Percentiles rank a stretch among this genome's conserved stretches.
These are phyloP conservation scores for Plumapathes pennacea DNA, from an alignment of 92 coral and sea anemone genomes.

Conservation along the genomic window DNA sequence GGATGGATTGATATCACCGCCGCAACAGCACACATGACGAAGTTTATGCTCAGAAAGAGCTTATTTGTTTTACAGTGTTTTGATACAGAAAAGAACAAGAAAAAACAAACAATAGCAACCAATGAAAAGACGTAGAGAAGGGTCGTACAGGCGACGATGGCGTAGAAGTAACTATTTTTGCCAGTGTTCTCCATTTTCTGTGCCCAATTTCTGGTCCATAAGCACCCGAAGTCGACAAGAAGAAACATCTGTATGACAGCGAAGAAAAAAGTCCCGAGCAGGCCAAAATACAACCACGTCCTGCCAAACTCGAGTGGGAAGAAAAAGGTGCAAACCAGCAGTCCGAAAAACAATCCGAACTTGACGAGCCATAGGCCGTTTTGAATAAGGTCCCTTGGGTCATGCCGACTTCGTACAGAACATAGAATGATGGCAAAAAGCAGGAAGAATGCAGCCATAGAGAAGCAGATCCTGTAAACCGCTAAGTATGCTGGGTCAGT, in stretches of 20 bases:
- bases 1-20: slow-evolving; percentile 86
- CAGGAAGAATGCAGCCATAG: slow-evolving; percentile 94
- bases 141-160: slow-evolving; percentile 45
- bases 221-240: slow-evolving; percentile 70
- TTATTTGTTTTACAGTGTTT: slow-evolving; percentile 78
- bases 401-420: slow-evolving; percentile 61
- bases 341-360: slow-evolving; percentile 85
- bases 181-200: slow-evolving; percentile 63
- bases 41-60: slow-evolving; percentile 79
- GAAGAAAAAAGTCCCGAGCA: slow-evolving; percentile 82
- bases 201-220: slow-evolving; percentile 65
- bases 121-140: slow-evolving; percentile 61
- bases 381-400: slow-evolving; percentile 87
- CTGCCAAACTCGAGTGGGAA: slow-evolving; percentile 88
- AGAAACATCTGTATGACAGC: slow-evolving; percentile 74
- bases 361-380: slow-evolving; percentile 92
- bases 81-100: slow-evolving; percentile 65
- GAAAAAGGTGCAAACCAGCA: slow-evolving; percentile 78
- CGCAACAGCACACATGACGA: slow-evolving; percentile 79
- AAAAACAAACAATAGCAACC: slow-evolving; percentile 68
- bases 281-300: slow-evolving; percentile 85
- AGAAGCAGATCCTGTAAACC: slow-evolving; percentile 88
- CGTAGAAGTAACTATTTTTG: slow-evolving; percentile 55
- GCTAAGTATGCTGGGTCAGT: slow-evolving; percentile 98
- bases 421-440: slow-evolving; percentile 79